Conservation (phyloP, 2,888 invertebrate species). For the Scrobipalpa costella region DNA sequence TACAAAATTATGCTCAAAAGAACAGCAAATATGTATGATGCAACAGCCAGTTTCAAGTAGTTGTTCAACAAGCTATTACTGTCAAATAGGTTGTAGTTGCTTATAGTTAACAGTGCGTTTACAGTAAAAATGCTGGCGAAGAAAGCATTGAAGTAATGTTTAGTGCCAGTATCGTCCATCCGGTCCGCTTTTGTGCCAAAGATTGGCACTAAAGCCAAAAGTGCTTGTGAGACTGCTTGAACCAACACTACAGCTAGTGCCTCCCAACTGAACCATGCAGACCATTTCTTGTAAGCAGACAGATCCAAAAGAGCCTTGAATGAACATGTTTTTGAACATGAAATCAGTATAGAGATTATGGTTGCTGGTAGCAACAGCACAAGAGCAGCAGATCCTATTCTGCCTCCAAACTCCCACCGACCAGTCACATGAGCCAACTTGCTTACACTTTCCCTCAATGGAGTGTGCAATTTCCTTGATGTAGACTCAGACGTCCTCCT, state of each 20-base stretch:
- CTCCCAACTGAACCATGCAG: constrained; percentile 56
- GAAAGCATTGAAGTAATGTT: constrained; percentile 78
- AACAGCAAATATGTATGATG: constrained; percentile 80
- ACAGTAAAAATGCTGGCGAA: constrained; percentile 71
- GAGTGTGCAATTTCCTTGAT: constrained; percentile 69
- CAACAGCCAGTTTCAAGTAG: constrained; percentile 79
- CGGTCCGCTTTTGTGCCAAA: constrained; percentile 71
- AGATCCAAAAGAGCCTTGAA: constrained; percentile 53
- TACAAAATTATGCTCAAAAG: constrained; percentile 80
- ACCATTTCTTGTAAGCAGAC: constrained; percentile 45
- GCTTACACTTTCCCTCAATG: constrained; percentile 56
- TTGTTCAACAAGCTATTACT: constrained; percentile 76
- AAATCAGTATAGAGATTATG: constrained; percentile 58
- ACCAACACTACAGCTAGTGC: constrained; percentile 56
- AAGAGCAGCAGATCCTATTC: constrained; percentile 55
- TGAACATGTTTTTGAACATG: constrained; percentile 64
- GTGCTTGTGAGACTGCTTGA: constrained; percentile 71
- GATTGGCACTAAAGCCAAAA: constrained; percentile 78
- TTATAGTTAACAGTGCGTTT: constrained; percentile 57
- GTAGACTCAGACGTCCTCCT: constrained; percentile 55
- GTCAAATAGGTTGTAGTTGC: constrained; percentile 73
- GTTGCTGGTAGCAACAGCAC: constrained; percentile 62
- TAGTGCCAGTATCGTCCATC: constrained; percentile 54
- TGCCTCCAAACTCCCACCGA: constrained; percentile 71
- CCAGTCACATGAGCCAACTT: constrained; percentile 47